Percentiles rank a stretch among this genome's conserved stretches.
Conservation (phyloP, 2,888 invertebrate genomes). For the Idaea dimidiata region DNA sequence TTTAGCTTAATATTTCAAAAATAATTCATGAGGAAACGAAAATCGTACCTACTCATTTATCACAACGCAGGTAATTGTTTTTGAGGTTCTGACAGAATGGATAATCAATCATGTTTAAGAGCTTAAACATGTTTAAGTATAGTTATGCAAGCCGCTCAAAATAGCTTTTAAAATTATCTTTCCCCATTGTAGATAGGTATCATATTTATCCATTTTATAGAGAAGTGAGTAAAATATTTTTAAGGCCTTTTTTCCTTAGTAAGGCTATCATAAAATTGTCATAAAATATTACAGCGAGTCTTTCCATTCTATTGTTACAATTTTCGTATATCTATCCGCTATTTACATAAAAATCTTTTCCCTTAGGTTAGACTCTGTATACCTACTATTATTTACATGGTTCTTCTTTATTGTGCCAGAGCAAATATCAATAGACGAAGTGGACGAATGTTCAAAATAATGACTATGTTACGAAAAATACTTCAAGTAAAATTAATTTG, state of each 20-base stretch:
- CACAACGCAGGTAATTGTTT: too few species aligned
- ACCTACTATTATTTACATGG: not conserved
- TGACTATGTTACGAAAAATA: too few species aligned
- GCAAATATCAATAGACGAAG: not conserved
- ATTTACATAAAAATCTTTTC: constrained; percentile 1
- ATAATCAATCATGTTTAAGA: too few species aligned
- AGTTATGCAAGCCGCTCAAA: too few species aligned
- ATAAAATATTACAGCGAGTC: not conserved
- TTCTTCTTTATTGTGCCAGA: not conserved
- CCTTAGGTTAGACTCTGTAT: not conserved
- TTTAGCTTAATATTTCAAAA: too few species aligned
- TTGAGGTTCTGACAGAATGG: too few species aligned
- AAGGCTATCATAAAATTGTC: constrained; percentile 5
- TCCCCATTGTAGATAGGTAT: not conserved
- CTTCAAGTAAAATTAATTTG: too few species aligned
- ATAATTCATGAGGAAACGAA: too few species aligned
- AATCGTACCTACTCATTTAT: too few species aligned
- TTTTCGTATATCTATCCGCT: not conserved
- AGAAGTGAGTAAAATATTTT: constrained; percentile 1
- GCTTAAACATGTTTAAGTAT: too few species aligned
- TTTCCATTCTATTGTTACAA: not conserved
- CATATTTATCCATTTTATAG: constrained; percentile 14
- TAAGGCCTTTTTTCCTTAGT: constrained; percentile 16
- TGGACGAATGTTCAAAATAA: not conserved
- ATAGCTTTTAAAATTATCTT: not conserved